Evolutionary conservation across 1,140 invertebrate genomes (phyloP).

Genomic region (Drosophila trapezifrons): DNA sequence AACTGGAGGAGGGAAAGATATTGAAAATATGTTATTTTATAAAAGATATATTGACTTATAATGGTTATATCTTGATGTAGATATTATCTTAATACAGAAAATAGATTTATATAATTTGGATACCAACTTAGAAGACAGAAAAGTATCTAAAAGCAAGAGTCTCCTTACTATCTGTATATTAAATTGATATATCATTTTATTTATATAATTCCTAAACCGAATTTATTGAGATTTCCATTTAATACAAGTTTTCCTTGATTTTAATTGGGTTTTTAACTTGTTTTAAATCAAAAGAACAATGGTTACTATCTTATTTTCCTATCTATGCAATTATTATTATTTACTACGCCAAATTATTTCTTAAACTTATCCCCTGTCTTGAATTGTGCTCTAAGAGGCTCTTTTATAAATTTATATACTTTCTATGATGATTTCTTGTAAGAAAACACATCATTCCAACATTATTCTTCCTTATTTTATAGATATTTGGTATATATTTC

Average conservation of each 20-base stretch:
- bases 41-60: neutral
- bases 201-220: neutral
- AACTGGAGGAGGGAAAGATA: conserved; percentile 9
- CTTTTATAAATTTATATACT: neutral
- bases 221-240: neutral
- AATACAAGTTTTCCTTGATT: neutral
- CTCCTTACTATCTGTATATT: neutral
- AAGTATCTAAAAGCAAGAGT: no score
- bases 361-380: no score
- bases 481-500: neutral
- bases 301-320: no score
- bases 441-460: neutral
- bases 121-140: no score
- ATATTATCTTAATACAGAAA: neutral
- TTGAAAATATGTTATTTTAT: neutral
- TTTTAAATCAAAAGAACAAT: no score
- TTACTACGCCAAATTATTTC: no score
- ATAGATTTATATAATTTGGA: no score
- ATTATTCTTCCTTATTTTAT: no score
- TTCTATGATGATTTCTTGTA: neutral
- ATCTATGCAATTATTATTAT: neutral
- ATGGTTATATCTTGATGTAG: no score
- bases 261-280: neutral
- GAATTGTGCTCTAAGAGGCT: no score
- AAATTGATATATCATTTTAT: neutral